Evolutionary conservation across 2,797 vertebrate genomes (phyloP), one percentile per base, ranked within the genome.

Genomic region (Artibeus jamaicensis): DNA sequence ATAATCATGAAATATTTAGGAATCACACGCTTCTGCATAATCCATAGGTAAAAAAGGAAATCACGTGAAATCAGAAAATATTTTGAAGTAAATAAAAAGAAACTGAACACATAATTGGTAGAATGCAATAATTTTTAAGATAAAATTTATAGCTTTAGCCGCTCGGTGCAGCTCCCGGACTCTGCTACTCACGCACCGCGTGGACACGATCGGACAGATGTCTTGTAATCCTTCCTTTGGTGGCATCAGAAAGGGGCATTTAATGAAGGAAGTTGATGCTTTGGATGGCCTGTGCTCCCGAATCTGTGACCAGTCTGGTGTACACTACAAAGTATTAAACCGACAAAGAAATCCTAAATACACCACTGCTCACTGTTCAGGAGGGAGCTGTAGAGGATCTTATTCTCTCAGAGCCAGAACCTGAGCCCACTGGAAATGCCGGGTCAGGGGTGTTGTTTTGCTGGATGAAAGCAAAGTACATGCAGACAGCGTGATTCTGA

Each of bases 161-260:
- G 98, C 99, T 65, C 98, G 99, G 57, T 97, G 99, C 22, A 99
- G 99, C 34, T 99, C 99, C 9, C 97, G 98, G 57, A 99, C 99
- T 0, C 98, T 99, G 87, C 98, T 99, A 22, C 97, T 99, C 95
- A 99, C 99, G 8, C 99, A 99, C 97, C 99, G 98, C 94, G 98
- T 99, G 82, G 96, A 98, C 71, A 99, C 99, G 26, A 99, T 99
- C n/a, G 99, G 99, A n/a, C 99, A 99, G 73, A 98, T 99, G 98
- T 99, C 99, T 82, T 99, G 99, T 97, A 99, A 99, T 98, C 99
- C 99, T 0, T 99, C 99, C 42, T 98, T 99, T 97, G 99, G 99
- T 2, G 99, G 99, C 73, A 99, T 99, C 9, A 99, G 99, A 26
- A 99, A 99, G 97, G 99, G 99, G 1, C 99, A 99, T 37, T 99